Evolutionary conservation across 2,888 invertebrate genomes (phyloP).

Genomic region (Amphipyra berbera): DNA sequence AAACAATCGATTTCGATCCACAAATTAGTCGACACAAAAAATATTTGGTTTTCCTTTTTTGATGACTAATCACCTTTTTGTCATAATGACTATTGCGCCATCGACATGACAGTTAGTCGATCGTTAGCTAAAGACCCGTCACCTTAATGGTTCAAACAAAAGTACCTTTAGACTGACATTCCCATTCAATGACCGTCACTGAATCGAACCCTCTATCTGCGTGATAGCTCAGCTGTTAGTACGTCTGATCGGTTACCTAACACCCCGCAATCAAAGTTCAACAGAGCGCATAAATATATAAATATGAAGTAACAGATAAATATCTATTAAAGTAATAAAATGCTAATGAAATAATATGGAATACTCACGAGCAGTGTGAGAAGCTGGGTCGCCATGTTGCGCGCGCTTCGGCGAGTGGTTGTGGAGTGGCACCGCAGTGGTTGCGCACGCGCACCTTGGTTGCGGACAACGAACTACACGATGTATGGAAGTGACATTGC

Average conservation of each 20-base stretch:
- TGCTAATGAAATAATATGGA: slow-evolving; percentile 53
- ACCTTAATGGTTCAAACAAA: slow-evolving; percentile 14
- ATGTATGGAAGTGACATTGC: slow-evolving; percentile 69
- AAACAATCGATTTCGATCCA: background rate
- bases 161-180: slow-evolving; percentile 12
- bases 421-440: slow-evolving; percentile 76
- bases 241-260: slow-evolving; percentile 21
- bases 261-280: slow-evolving; percentile 33
- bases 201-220: slow-evolving; percentile 33
- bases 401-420: slow-evolving; percentile 80
- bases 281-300: slow-evolving; percentile 29
- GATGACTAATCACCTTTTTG: background rate
- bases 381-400: slow-evolving; percentile 79
- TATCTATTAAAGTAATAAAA: slow-evolving; percentile 52
- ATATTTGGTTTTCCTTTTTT: background rate
- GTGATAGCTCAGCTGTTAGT: slow-evolving; percentile 10
- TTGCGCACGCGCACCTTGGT: slow-evolving; percentile 77
- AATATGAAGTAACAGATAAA: slow-evolving; percentile 52
- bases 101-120: background rate
- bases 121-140: slow-evolving; percentile 6
- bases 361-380: slow-evolving; percentile 76
- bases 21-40: background rate
- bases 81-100: background rate
- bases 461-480: slow-evolving; percentile 63
- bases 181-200: slow-evolving; percentile 36